Percentiles rank a stretch among this genome's conserved stretches.
Conservation (phyloP, 2,888 invertebrate species). For the Boloria selene region DNA sequence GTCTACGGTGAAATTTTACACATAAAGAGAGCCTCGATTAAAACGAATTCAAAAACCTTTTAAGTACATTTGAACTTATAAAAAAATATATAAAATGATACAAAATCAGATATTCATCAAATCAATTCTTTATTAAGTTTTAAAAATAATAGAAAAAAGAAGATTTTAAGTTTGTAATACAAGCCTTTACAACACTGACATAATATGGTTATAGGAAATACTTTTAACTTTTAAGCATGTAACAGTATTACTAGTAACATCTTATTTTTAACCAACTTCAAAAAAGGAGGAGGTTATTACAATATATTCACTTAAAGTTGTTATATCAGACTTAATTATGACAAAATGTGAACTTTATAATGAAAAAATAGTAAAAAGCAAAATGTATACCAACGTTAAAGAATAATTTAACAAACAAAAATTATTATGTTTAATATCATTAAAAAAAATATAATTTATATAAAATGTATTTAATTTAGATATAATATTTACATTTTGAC, state of each 20-base stretch:
- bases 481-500: background rate
- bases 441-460: background rate
- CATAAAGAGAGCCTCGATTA: constrained; percentile 57
- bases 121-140: constrained; percentile 15
- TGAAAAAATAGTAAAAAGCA: background rate
- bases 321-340: constrained; percentile 2
- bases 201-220: constrained; percentile 3
- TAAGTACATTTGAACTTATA: constrained; percentile 62
- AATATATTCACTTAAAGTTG: background rate
- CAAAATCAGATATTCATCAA: constrained; percentile 26
- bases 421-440: too few relatives aligned
- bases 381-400: background rate
- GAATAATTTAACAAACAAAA: too few relatives aligned
- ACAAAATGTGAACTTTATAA: background rate
- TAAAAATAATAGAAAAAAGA: constrained; percentile 16
- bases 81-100: constrained; percentile 45
- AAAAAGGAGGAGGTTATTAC: too few relatives aligned
- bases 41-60: constrained; percentile 49
- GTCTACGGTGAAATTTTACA: constrained; percentile 31
- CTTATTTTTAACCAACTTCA: too few relatives aligned
- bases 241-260: background rate
- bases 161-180: background rate
- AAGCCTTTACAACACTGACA: constrained; percentile 7
- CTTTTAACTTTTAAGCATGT: background rate
- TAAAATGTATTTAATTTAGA: background rate